A percentile compares a stretch with the other conserved stretches of the same genome.
phyloP scores from a whole-genome alignment of 2,113 vertebrate genomes.

The Microcebus griseorufus region DNA sequence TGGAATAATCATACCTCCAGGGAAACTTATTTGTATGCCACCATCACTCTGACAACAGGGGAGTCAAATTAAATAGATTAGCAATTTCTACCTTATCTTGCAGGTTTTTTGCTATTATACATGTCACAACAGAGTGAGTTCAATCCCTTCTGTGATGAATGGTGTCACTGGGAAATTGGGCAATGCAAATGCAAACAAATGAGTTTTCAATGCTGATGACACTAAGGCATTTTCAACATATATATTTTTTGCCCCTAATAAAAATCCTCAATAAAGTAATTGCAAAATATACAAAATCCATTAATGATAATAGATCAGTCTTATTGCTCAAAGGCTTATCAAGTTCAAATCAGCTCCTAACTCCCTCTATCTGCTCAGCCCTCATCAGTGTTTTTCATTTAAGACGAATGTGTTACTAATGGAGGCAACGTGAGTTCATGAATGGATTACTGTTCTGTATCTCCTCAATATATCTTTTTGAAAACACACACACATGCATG shows the following conservation, averaged over 20 bases:
- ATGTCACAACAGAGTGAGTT: neutral
- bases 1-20: neutral
- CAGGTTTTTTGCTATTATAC: neutral
- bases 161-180: constrained; percentile 17
- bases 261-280: constrained; percentile 16
- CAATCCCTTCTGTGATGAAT: constrained; percentile 21
- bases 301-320: neutral
- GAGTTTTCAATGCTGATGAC: constrained; percentile 35
- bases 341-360: neutral
- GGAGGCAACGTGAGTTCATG: neutral
- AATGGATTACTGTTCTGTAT: constrained; percentile 35
- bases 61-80: neutral
- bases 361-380: neutral
- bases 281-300: constrained; percentile 6
- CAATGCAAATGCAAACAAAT: constrained; percentile 17
- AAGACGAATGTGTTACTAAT: neutral
- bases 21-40: constrained; percentile 1
- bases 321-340: neutral
- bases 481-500: neutral
- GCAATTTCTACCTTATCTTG: neutral
- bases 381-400: neutral
- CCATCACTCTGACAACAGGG: neutral
- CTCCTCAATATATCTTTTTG: constrained; percentile 6
- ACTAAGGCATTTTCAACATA: constrained; percentile 19
- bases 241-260: neutral